Evolutionary conservation across 2,888 invertebrate genomes (phyloP).

Genomic region (Orthosia cruda): DNA sequence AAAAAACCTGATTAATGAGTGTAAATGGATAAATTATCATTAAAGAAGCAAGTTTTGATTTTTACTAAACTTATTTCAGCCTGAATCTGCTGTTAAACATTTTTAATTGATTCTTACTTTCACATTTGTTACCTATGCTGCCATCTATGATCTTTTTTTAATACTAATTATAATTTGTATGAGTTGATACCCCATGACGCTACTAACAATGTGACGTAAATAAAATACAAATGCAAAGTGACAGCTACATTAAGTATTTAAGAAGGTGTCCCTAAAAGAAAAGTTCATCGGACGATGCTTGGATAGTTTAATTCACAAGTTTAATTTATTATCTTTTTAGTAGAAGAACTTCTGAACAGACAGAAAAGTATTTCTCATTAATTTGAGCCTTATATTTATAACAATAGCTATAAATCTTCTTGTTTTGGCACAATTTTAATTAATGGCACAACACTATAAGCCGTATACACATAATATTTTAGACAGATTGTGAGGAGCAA

Average conservation of each 20-base stretch:
- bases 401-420: conserved; percentile 29
- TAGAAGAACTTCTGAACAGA: conserved; percentile 14
- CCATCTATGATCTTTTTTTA: too few relatives aligned
- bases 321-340: conserved; percentile 43
- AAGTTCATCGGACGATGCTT: conserved; percentile 34
- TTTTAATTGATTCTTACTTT: too few relatives aligned
- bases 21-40: too few relatives aligned
- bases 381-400: conserved; percentile 15
- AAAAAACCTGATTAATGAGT: too few relatives aligned
- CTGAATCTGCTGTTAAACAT: too few relatives aligned
- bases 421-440: conserved; percentile 22
- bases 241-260: conserved; percentile 9
- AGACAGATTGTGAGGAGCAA: too few relatives aligned
- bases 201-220: not conserved
- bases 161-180: too few relatives aligned
- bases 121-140: too few relatives aligned
- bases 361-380: conserved; percentile 36
- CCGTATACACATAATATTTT: too few relatives aligned
- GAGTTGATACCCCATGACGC: too few relatives aligned
- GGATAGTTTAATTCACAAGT: conserved; percentile 36
- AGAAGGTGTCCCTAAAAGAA: conserved; percentile 5
- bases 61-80: too few relatives aligned
- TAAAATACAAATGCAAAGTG: conserved; percentile 18
- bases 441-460: not conserved
- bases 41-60: too few relatives aligned